Conservation (phyloP, 2,888 invertebrate species). For the Lithophane leautieri region DNA sequence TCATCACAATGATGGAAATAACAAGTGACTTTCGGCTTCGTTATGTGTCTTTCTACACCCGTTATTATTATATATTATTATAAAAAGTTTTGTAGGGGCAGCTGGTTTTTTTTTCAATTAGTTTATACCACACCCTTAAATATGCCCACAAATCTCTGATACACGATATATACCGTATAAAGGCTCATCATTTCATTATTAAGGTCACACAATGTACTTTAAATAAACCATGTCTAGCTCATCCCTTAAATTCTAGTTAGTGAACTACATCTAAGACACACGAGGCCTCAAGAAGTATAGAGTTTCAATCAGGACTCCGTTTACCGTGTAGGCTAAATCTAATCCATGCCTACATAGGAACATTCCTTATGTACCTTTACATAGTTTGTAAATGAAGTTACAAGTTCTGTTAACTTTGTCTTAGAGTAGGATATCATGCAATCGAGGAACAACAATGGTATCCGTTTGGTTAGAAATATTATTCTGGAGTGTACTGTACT, state of each 20-base stretch:
- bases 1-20: too few species aligned
- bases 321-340: conserved; percentile 38
- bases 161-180: too few species aligned
- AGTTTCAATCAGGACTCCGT: conserved; percentile 51
- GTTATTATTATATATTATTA: too few species aligned
- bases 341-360: conserved; percentile 25
- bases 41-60: too few species aligned
- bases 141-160: too few species aligned
- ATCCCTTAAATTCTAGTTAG: neutral
- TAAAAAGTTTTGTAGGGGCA: too few species aligned
- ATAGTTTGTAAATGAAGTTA: conserved; percentile 34
- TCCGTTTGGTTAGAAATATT: neutral
- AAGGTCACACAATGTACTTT: neutral
- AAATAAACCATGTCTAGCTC: neutral
- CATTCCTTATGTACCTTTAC: conserved; percentile 18
- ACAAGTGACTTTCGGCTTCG: too few species aligned
- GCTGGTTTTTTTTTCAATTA: too few species aligned
- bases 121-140: too few species aligned
- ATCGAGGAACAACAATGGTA: neutral
- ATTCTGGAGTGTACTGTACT: neutral
- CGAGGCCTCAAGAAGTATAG: conserved; percentile 37
- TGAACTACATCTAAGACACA: conserved; percentile 31
- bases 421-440: neutral
- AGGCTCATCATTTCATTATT: too few species aligned
- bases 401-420: conserved; percentile 14